A percentile compares a stretch with the other conserved stretches of the same genome.
Conservation (phyloP, 2,797 vertebrate species). For the Syndactyla subalaris region DNA sequence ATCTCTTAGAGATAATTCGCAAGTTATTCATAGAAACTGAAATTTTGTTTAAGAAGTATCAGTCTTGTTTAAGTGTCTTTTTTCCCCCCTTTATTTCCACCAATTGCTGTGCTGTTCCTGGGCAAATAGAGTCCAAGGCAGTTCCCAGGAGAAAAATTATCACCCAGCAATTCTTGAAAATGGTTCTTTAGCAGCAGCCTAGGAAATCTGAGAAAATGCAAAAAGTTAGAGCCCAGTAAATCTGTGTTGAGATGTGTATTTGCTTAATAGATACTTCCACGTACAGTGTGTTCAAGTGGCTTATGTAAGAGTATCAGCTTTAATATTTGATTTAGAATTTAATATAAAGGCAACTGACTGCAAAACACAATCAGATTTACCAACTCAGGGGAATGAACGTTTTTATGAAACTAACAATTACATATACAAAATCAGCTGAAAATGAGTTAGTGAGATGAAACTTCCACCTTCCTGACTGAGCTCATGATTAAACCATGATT, state of each 20-base stretch:
- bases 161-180: neutral
- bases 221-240: neutral
- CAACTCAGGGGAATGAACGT: neutral
- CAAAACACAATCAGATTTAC: neutral
- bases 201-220: neutral
- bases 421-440: neutral
- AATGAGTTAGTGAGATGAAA: conserved; percentile 9
- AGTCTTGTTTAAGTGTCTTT: neutral
- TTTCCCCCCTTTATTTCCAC: neutral
- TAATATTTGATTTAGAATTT: conserved; percentile 15
- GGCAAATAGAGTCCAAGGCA: neutral
- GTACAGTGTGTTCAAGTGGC: neutral
- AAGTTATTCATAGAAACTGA: neutral
- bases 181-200: neutral
- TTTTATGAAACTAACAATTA: conserved; percentile 35
- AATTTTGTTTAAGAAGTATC: neutral
- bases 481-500: neutral
- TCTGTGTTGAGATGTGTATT: neutral
- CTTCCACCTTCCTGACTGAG: neutral
- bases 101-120: neutral
- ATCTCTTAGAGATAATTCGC: neutral
- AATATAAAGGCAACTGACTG: neutral
- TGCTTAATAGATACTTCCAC: neutral
- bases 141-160: neutral
- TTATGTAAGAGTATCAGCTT: neutral